Percentiles rank a stretch among this genome's conserved stretches.
Conservation (phyloP, 2,113 vertebrate species). For the Gracilinanus agilis region DNA sequence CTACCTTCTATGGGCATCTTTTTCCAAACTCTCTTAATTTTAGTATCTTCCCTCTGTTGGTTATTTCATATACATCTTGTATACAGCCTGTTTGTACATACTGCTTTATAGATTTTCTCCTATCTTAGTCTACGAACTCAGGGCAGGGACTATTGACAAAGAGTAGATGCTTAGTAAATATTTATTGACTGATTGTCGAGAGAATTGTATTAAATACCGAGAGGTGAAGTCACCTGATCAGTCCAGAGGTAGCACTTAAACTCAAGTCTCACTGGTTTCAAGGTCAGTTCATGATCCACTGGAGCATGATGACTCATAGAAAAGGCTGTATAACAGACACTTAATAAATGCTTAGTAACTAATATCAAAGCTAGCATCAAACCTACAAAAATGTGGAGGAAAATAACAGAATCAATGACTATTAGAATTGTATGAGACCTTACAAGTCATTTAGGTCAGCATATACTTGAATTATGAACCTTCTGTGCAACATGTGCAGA, state of each 20-base stretch:
- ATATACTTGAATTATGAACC: background rate
- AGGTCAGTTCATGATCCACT: background rate
- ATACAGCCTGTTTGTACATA: background rate
- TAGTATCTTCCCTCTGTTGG: background rate
- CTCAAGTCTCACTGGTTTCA: background rate
- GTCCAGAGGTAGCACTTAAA: background rate
- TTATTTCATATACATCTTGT: background rate
- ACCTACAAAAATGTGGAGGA: background rate
- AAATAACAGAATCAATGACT: background rate
- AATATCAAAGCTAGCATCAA: background rate
- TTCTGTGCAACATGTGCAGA: background rate
- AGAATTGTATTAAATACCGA: background rate
- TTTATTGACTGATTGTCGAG: background rate
- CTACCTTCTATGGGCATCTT: background rate
- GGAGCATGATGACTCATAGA: background rate
- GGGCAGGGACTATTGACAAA: background rate
- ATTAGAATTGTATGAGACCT: background rate
- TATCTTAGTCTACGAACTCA: background rate
- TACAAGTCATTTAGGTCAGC: background rate
- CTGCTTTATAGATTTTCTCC: background rate
- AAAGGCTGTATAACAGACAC: background rate
- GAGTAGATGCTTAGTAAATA: background rate
- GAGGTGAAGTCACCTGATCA: background rate
- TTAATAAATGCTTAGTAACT: background rate
- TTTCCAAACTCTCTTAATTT: background rate